Conservation (phyloP, 2,113 vertebrate genomes). For the Anser brachyrhynchus region DNA sequence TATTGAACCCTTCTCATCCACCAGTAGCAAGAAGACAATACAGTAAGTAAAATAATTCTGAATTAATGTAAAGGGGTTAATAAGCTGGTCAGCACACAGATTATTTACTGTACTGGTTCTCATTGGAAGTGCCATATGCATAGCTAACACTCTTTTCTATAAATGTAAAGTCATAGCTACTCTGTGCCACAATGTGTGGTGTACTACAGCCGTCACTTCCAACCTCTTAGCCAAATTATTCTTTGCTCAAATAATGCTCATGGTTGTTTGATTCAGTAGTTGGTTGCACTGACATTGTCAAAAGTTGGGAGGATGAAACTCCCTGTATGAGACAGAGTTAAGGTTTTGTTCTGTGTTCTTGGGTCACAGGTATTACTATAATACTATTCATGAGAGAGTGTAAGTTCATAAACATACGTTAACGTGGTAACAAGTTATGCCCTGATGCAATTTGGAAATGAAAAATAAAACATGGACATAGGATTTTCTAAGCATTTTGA, state of each 20-base stretch:
- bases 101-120: background rate
- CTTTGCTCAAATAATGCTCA: background rate
- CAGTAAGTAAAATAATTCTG: background rate
- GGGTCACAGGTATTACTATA: background rate
- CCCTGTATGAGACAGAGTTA: background rate
- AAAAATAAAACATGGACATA: background rate
- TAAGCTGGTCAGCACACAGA: background rate
- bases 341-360: background rate
- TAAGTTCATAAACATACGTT: background rate
- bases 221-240: background rate
- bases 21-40: background rate
- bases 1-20: background rate
- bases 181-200: rapidly evolving
- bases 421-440: background rate
- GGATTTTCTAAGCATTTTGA: background rate
- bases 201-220: background rate
- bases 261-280: background rate
- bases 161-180: background rate
- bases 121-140: background rate
- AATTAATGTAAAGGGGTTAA: background rate
- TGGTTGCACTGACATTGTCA: background rate
- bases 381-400: background rate
- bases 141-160: background rate
- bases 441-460: background rate
- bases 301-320: background rate